phyloP scores from a whole-genome alignment of 1,140 invertebrate genomes.

The Bombus consobrinus region DNA sequence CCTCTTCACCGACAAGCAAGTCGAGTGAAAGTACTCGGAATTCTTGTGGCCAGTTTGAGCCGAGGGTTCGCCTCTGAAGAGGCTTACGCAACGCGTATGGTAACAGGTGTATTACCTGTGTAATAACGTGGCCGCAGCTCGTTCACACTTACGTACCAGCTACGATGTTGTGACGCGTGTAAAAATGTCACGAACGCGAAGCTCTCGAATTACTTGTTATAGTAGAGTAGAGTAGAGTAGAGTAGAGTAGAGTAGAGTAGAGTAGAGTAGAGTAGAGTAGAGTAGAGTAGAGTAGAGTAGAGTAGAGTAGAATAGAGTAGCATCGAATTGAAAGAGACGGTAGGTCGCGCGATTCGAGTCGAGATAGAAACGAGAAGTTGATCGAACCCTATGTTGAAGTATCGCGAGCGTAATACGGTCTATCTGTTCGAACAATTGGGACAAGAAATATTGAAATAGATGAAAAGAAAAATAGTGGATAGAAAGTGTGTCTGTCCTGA shows the following conservation, averaged over 20 bases:
- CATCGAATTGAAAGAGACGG: neutral
- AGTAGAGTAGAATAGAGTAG: neutral
- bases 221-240: neutral
- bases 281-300: neutral
- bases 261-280: neutral
- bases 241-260: neutral
- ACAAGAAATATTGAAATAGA: no score
- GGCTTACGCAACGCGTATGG: conserved; percentile 71
- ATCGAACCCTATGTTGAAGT: neutral
- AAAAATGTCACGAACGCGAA: conserved; percentile 26
- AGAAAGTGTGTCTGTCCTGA: no score
- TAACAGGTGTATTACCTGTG: conserved; percentile 79
- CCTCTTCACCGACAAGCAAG: conserved; percentile 50
- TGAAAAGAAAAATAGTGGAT: no score
- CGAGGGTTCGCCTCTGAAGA: conserved; percentile 62
- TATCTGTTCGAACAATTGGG: no score
- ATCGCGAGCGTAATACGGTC: neutral
- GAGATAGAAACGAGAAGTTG: neutral
- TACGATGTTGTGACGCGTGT: neutral
- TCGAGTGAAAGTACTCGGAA: conserved; percentile 78
- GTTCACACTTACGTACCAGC: conserved; percentile 48
- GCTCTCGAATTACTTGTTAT: neutral
- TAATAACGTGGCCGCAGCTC: conserved; percentile 65
- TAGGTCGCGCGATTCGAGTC: neutral
- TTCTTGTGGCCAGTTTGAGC: conserved; percentile 68